Conservation (phyloP, 2,888 invertebrate genomes). For the Nematopogon swammerdamellus region DNA sequence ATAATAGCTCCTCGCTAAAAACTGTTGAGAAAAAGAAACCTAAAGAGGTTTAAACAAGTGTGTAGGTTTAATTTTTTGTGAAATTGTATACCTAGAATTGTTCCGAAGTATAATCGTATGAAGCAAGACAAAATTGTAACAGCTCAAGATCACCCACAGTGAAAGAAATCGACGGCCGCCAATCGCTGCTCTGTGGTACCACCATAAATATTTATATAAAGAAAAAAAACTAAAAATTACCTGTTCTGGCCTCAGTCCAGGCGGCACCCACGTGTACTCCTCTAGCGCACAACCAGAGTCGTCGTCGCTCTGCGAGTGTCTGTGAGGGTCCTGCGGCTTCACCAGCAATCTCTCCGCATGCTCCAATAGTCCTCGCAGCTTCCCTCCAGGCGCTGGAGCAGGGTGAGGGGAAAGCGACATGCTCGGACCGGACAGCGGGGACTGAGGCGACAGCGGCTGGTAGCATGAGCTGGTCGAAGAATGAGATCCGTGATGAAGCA, state of each 20-base stretch:
- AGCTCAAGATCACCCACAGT: too few relatives aligned
- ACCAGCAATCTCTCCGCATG: constrained; percentile 57
- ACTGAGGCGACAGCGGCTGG: constrained; percentile 40
- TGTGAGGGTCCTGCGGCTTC: constrained; percentile 69
- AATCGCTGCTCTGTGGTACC: too few relatives aligned
- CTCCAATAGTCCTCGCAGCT: constrained; percentile 42
- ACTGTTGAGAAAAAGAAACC: too few relatives aligned
- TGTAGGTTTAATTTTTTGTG: too few relatives aligned
- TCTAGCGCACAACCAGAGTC: constrained; percentile 97
- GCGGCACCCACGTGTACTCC: constrained; percentile 98
- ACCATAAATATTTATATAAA: too few relatives aligned
- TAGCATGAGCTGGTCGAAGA: background rate
- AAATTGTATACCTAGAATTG: too few relatives aligned
- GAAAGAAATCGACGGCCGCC: too few relatives aligned
- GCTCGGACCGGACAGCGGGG: constrained; percentile 22
- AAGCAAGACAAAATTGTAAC: too few relatives aligned
- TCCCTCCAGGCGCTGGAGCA: constrained; percentile 27
- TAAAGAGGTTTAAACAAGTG: too few relatives aligned
- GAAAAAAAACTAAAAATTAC: constrained; percentile 39
- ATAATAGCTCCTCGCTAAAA: too few relatives aligned
- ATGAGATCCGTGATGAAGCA: background rate
- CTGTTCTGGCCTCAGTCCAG: constrained; percentile 94
- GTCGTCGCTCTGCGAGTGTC: constrained; percentile 92
- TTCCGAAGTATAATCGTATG: too few relatives aligned
- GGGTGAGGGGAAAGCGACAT: constrained; percentile 48